phyloP scores from a whole-genome alignment of 23 tunicate species.

The Ciona savignyi region DNA sequence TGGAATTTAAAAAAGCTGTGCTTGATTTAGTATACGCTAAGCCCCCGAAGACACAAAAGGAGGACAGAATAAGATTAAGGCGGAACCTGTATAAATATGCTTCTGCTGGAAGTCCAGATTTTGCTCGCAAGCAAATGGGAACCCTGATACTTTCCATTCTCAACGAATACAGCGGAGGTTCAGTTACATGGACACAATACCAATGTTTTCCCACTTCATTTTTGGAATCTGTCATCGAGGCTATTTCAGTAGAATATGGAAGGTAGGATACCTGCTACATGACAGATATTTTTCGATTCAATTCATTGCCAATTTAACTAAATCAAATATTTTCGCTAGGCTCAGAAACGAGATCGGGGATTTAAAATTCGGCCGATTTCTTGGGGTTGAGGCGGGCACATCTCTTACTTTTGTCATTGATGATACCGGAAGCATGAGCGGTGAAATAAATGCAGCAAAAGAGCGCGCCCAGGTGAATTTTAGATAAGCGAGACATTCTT shows the following conservation, averaged over 20 bases:
- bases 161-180: constrained; percentile 24
- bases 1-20: constrained; percentile 48
- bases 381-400: constrained; percentile 46
- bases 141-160: constrained; percentile 14
- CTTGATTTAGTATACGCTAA: constrained; percentile 34
- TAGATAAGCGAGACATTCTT: neutral
- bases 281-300: neutral
- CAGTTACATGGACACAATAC: constrained; percentile 21
- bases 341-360: constrained; percentile 81
- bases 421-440: constrained; percentile 86
- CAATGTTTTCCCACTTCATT: constrained; percentile 15
- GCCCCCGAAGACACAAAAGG: neutral
- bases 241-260: constrained; percentile 51
- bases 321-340: too few relatives aligned
- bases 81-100: constrained; percentile 31
- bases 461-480: constrained; percentile 39
- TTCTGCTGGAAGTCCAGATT: constrained; percentile 49
- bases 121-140: constrained; percentile 38
- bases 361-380: constrained; percentile 30
- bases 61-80: constrained; percentile 37
- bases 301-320: too few relatives aligned
- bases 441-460: constrained; percentile 78
- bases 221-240: constrained; percentile 16
- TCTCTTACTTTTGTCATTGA: constrained; percentile 82
- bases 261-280: constrained; percentile 52